Conservation (phyloP, 2,113 vertebrate genomes). For the Pseudolaguvia tuberculata region DNA sequence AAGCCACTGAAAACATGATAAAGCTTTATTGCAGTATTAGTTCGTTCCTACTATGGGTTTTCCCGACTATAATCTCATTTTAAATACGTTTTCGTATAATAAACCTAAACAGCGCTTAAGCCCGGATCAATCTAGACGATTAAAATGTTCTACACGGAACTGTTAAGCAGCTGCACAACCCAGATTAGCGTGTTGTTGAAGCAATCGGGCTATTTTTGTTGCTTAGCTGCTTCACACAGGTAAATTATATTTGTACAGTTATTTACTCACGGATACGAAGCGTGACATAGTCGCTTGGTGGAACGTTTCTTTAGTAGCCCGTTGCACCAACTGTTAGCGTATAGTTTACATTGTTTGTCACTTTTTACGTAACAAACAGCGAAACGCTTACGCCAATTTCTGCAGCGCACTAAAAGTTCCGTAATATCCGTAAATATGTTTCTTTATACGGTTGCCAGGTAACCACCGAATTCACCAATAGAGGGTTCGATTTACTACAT, state of each 20-base stretch:
- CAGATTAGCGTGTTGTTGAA: neutral
- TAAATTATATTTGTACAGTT: neutral
- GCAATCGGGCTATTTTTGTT: neutral
- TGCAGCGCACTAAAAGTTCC: neutral
- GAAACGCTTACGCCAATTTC: neutral
- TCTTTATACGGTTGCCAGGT: conserved; percentile 6
- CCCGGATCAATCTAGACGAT: neutral
- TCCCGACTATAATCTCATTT: neutral
- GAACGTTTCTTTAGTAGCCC: neutral
- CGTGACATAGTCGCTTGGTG: neutral
- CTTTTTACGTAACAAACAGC: neutral
- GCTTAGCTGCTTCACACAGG: neutral
- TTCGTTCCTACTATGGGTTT: too few species aligned
- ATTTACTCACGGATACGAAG: neutral
- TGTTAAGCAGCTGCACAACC: neutral
- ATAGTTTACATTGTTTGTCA: neutral
- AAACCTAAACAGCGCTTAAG: neutral
- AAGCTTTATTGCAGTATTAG: too few species aligned
- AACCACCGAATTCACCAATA: neutral
- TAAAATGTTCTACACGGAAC: conserved; percentile 37
- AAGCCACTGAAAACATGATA: neutral
- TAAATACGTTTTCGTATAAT: too few species aligned
- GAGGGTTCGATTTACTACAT: too few species aligned
- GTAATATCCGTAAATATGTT: too few species aligned
- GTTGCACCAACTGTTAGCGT: neutral